Conservation (phyloP, 2,113 vertebrate species). For the Leiothrix lutea region DNA sequence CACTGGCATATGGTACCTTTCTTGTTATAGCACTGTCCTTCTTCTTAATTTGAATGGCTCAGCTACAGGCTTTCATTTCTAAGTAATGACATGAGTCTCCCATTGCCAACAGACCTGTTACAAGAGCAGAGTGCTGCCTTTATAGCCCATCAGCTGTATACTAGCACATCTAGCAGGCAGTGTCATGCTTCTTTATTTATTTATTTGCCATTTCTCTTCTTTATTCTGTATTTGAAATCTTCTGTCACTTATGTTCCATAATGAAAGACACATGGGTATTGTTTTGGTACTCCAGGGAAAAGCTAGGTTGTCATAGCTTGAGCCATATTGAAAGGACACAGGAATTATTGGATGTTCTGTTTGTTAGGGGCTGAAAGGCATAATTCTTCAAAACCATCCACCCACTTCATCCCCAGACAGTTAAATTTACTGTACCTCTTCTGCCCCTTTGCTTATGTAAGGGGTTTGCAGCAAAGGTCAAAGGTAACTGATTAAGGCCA, state of each 20-base stretch:
- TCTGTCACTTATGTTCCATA: neutral
- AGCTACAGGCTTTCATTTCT: neutral
- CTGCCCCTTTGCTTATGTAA: neutral
- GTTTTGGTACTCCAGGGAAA: neutral
- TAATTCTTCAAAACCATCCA: neutral
- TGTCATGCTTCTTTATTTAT: neutral
- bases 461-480: neutral
- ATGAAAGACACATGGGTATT: neutral
- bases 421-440: neutral
- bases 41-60: neutral
- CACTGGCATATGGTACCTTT: conserved; percentile 13
- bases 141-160: neutral
- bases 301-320: neutral
- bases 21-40: neutral
- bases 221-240: neutral
- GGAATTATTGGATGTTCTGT: neutral
- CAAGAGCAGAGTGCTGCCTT: neutral
- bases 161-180: neutral
- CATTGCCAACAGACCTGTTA: neutral
- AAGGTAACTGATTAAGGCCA: neutral
- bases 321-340: neutral
- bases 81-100: neutral
- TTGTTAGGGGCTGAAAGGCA: neutral
- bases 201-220: neutral
- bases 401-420: neutral